phyloP scores from a whole-genome alignment of 1,140 invertebrate species.

The Melipona quadrifasciata region DNA sequence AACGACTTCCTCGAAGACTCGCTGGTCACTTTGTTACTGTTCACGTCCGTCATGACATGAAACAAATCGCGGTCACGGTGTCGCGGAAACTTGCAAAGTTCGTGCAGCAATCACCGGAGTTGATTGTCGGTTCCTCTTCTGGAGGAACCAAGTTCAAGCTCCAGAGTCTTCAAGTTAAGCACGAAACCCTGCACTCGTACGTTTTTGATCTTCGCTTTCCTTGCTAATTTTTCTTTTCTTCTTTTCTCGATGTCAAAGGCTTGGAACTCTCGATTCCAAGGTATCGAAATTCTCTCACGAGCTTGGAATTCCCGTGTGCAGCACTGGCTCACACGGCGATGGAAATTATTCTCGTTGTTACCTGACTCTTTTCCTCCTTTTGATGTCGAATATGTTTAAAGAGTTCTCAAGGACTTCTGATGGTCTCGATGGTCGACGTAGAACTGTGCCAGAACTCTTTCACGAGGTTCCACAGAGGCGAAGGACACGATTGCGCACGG shows the following conservation, averaged over 20 bases:
- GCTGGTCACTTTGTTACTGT: constrained; percentile 29
- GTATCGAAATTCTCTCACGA: no score
- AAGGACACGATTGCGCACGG: constrained; percentile 56
- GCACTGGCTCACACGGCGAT: no score
- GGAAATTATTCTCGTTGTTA: no score
- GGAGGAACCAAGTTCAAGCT: background rate
- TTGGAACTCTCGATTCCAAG: background rate
- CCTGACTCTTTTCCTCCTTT: no score
- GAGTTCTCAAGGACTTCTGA: background rate
- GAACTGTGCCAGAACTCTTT: constrained; percentile 57
- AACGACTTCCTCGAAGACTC: constrained; percentile 49
- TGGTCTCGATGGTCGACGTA: constrained; percentile 46
- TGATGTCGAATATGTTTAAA: background rate
- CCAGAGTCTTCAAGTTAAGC: background rate
- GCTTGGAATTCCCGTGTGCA: no score
- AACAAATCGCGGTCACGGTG: background rate
- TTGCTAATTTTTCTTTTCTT: background rate
- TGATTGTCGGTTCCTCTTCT: background rate
- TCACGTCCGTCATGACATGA: constrained; percentile 59
- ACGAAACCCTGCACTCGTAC: no score
- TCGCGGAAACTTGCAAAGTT: background rate
- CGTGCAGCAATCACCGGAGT: background rate
- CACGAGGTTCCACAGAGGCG: constrained; percentile 44
- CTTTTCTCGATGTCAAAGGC: no score
- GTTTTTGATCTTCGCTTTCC: background rate